These are phyloP conservation scores for Ametastegia equiseti DNA, from an alignment of 2,888 invertebrate genomes.

Conservation along the genomic window DNA sequence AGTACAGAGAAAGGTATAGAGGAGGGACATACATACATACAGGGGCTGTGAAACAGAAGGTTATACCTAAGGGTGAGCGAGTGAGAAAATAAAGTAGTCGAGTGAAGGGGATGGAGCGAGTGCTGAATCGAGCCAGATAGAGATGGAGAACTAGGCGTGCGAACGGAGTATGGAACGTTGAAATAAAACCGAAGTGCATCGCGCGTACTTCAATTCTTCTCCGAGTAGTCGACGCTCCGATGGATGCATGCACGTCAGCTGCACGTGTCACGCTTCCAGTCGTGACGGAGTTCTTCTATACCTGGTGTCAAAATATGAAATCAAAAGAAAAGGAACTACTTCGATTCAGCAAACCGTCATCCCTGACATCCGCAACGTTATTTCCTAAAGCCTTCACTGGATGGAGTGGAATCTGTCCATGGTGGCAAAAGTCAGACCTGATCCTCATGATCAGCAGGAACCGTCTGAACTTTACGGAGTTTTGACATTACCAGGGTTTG, in stretches of 20 bases:
- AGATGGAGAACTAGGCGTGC: conserved; percentile 12
- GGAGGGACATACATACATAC: conserved; percentile 44
- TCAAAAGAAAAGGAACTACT: not conserved
- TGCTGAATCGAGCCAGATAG: not conserved
- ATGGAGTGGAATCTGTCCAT: not conserved
- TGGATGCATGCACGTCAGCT: conserved; percentile 30
- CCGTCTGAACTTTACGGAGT: not conserved
- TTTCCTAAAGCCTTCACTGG: no score
- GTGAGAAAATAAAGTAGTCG: conserved; percentile 51
- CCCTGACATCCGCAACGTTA: no score
- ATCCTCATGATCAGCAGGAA: not conserved
- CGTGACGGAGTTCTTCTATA: not conserved
- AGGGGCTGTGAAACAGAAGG: conserved; percentile 42
- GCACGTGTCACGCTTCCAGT: conserved; percentile 39
- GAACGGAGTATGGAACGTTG: conserved; percentile 18
- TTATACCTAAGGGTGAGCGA: conserved; percentile 44
- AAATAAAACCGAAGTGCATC: conserved; percentile 28
- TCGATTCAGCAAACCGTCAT: no score
- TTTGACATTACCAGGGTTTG: not conserved
- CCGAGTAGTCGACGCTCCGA: not conserved
- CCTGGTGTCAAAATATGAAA: not conserved
- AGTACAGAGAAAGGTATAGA: conserved; percentile 44
- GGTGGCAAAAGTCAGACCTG: not conserved
- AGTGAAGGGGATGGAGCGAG: conserved; percentile 31
- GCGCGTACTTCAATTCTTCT: conserved; percentile 37